Conservation (phyloP, 1,140 invertebrate genomes). For the Semibalanus balanoides region DNA sequence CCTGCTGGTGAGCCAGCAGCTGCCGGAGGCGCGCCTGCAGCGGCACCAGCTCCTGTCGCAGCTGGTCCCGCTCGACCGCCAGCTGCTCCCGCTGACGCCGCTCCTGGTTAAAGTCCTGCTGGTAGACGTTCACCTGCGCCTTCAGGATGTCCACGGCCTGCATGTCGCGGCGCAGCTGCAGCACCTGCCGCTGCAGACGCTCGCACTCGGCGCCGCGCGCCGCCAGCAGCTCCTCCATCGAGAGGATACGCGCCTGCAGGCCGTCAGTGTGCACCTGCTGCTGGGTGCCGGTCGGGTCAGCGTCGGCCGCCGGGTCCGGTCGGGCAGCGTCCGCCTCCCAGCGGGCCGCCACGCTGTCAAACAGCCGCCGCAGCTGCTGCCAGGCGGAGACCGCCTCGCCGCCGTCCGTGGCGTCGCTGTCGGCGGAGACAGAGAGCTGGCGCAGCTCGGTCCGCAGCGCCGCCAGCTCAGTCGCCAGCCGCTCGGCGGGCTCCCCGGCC, state of each 20-base stretch:
- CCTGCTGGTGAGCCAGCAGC: not conserved
- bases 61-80: conserved; percentile 38
- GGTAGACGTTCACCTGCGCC: not conserved
- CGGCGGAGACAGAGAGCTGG: too few relatives aligned
- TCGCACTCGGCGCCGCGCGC: not conserved
- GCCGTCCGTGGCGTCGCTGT: not conserved
- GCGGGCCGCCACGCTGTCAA: not conserved
- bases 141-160: not conserved
- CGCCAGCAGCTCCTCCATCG: not conserved
- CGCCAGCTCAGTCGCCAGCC: not conserved
- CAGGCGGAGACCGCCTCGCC: too few relatives aligned
- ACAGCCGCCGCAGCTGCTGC: not conserved
- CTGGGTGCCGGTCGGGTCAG: not conserved
- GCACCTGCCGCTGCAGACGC: not conserved
- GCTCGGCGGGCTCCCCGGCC: too few relatives aligned
- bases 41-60: conserved; percentile 31
- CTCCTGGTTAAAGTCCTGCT: not conserved
- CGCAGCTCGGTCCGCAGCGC: not conserved
- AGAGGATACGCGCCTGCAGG: not conserved
- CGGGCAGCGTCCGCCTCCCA: not conserved
- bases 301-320: not conserved
- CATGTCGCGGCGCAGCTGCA: not conserved
- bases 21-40: not conserved
- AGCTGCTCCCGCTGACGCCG: not conserved
- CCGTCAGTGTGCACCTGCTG: not conserved